phyloP scores from a whole-genome alignment of 1,140 invertebrate species.

The Ladona fulva region DNA sequence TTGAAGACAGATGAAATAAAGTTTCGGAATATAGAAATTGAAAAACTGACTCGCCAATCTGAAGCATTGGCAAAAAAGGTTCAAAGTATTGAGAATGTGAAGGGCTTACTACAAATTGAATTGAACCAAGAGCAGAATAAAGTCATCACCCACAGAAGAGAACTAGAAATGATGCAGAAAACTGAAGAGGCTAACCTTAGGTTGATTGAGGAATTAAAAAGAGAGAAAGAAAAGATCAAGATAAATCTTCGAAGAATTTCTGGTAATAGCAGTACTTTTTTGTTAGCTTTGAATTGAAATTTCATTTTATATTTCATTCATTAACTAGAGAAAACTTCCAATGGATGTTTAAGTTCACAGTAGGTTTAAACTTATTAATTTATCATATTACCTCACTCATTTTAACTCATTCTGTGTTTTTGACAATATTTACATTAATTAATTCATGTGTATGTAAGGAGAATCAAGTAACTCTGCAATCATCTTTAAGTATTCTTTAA shows the following conservation, averaged over 20 bases:
- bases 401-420: too few species aligned
- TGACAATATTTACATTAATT: too few species aligned
- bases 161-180: slow-evolving; percentile 3
- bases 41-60: neutral
- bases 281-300: too few species aligned
- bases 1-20: neutral
- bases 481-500: too few species aligned
- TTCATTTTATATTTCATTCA: too few species aligned
- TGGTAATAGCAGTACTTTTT: neutral
- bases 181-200: neutral
- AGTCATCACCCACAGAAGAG: neutral
- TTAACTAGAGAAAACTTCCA: too few species aligned
- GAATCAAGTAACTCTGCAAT: too few species aligned
- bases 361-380: too few species aligned
- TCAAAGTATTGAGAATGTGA: neutral
- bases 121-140: neutral
- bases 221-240: neutral
- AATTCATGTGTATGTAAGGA: too few species aligned
- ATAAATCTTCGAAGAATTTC: neutral
- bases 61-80: neutral
- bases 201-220: neutral
- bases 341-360: too few species aligned
- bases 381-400: too few species aligned
- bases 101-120: neutral
- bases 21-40: neutral